Percentiles rank a stretch among this genome's conserved stretches.
Evolutionary conservation across 2,797 vertebrate species (phyloP).

Genomic region (Tadarida brasiliensis): DNA sequence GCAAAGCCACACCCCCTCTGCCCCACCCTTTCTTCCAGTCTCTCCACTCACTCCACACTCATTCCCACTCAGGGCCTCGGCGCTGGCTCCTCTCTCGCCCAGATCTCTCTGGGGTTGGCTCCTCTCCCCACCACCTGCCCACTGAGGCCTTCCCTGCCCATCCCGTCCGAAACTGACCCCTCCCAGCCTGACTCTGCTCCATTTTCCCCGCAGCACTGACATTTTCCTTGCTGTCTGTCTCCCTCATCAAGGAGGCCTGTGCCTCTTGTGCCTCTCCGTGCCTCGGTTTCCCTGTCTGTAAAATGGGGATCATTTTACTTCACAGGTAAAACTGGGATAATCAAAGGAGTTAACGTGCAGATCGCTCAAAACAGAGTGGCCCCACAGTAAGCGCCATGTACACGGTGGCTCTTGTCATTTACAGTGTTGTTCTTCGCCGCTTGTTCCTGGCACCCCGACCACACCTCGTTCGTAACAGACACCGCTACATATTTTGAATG

Average conservation of each 20-base stretch:
- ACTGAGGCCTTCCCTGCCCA: accelerated
- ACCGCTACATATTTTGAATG: neutral
- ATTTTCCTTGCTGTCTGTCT: neutral
- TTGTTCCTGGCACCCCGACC: no score
- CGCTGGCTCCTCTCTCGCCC: neutral
- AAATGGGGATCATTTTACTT: neutral
- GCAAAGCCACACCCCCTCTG: neutral
- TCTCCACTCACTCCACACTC: neutral
- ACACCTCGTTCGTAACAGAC: accelerated
- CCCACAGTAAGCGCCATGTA: accelerated
- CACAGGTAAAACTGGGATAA: neutral
- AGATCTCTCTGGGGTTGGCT: neutral
- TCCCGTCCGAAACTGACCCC: accelerated
- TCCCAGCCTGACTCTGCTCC: neutral
- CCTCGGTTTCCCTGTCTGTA: constrained; percentile 41
- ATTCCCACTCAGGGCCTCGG: neutral
- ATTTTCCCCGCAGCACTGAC: neutral
- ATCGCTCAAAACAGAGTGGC: neutral
- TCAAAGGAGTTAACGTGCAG: no score
- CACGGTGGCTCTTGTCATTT: no score
- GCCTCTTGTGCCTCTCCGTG: neutral
- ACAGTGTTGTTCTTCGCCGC: accelerated
- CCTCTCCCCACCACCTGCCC: neutral
- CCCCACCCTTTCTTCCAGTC: neutral
- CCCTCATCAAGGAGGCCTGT: neutral